Conservation (phyloP, 2,888 invertebrate species). For the Pristionchus arcanus region DNA sequence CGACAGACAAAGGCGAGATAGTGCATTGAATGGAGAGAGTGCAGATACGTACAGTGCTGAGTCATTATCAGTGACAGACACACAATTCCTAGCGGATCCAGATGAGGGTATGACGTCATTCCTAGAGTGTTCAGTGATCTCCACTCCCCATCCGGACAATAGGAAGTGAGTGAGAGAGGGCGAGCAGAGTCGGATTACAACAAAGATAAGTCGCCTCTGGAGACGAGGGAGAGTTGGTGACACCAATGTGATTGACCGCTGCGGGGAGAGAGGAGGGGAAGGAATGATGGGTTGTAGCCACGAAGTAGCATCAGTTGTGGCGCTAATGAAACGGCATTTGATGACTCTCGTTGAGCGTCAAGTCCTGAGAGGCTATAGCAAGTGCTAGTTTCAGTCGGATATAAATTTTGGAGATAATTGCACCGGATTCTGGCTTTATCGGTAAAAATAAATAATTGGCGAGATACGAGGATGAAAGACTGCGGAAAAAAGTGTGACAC, state of each 20-base stretch:
- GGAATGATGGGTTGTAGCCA: slow-evolving; percentile 12
- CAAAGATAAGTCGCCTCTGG: background rate
- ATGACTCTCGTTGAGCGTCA: background rate
- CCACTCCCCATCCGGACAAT: background rate
- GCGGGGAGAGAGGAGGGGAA: background rate
- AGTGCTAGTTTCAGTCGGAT: background rate
- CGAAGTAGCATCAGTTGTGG: slow-evolving; percentile 35
- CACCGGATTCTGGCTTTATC: background rate
- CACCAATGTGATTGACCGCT: slow-evolving; percentile 44
- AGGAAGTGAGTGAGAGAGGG: slow-evolving; percentile 11
- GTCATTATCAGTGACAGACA: background rate
- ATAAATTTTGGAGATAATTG: background rate
- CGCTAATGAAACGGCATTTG: slow-evolving; percentile 28
- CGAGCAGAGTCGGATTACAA: slow-evolving; percentile 21
- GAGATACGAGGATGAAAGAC: slow-evolving; percentile 28
- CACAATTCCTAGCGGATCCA: background rate
- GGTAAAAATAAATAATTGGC: background rate
- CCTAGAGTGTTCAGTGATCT: slow-evolving; percentile 1
- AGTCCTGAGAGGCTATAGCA: background rate
- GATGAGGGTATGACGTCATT: background rate
- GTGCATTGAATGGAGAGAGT: background rate
- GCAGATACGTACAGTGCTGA: slow-evolving; percentile 27
- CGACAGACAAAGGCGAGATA: background rate
- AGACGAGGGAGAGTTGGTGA: background rate
- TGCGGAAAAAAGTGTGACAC: slow-evolving; percentile 29